Evolutionary conservation across 2,888 invertebrate species (phyloP).

Genomic region (Cheilosia pagana): DNA sequence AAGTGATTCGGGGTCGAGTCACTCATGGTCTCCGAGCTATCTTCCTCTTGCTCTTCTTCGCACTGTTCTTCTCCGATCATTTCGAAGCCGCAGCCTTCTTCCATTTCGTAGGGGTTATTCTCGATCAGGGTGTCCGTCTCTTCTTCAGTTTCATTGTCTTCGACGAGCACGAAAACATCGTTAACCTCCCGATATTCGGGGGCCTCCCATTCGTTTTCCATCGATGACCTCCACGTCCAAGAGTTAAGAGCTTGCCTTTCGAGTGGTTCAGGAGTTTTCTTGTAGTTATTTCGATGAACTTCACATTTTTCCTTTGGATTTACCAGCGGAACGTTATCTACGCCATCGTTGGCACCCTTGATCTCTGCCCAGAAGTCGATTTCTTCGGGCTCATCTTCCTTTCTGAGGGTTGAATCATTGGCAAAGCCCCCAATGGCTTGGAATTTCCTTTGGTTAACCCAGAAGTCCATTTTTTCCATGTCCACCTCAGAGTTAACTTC

Average conservation of each 20-base stretch:
- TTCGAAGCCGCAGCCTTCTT: slow-evolving; percentile 76
- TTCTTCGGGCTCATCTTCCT: slow-evolving; percentile 68
- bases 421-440: slow-evolving; percentile 24
- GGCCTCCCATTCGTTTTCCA: slow-evolving; percentile 49
- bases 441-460: slow-evolving; percentile 60
- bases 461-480: slow-evolving; percentile 68
- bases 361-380: slow-evolving; percentile 78
- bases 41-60: slow-evolving; percentile 54
- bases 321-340: slow-evolving; percentile 70
- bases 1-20: slow-evolving; percentile 78
- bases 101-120: slow-evolving; percentile 69
- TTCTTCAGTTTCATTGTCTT: slow-evolving; percentile 58
- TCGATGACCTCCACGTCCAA: slow-evolving; percentile 62
- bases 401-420: slow-evolving; percentile 10
- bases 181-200: slow-evolving; percentile 35
- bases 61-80: slow-evolving; percentile 68
- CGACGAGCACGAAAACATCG: slow-evolving; percentile 28
- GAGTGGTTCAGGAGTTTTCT: slow-evolving; percentile 75
- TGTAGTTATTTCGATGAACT: slow-evolving; percentile 80
- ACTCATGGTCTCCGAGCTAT: slow-evolving; percentile 58
- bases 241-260: slow-evolving; percentile 40
- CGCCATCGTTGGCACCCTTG: slow-evolving; percentile 60
- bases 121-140: slow-evolving; percentile 77
- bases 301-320: slow-evolving; percentile 78
- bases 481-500: slow-evolving; percentile 66